Evolutionary conservation across 2,888 invertebrate genomes (phyloP).

Genomic region (Drosophila falleni): DNA sequence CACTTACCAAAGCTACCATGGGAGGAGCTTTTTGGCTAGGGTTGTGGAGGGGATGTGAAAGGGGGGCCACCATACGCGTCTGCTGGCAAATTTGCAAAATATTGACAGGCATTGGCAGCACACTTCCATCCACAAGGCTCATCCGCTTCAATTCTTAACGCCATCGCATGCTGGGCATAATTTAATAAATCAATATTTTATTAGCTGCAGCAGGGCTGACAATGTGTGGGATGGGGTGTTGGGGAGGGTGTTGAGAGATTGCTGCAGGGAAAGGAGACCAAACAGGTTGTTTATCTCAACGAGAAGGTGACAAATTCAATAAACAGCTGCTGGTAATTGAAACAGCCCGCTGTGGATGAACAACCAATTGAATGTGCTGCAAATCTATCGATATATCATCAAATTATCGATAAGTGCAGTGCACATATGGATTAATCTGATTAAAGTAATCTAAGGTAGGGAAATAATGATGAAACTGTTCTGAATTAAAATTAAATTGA

Average conservation of each 20-base stretch:
- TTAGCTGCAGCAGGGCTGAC: conserved; percentile 58
- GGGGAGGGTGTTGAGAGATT: not conserved
- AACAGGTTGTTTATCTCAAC: conserved; percentile 45
- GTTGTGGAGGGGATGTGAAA: not conserved
- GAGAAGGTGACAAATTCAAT: conserved; percentile 47
- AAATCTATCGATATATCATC: not conserved
- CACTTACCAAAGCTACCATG: conserved; percentile 70
- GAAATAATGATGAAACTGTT: too few species aligned
- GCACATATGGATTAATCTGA: too few species aligned
- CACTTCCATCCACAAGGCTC: not conserved
- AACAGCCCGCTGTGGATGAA: not conserved
- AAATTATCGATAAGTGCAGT: not conserved
- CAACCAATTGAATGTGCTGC: not conserved
- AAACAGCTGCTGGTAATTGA: conserved; percentile 37
- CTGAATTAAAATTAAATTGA: too few species aligned
- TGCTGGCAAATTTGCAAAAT: conserved; percentile 73
- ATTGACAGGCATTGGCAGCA: conserved; percentile 64
- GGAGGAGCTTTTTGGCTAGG: conserved; percentile 27
- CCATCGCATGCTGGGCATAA: conserved; percentile 54
- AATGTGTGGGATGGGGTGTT: not conserved
- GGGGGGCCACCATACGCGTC: conserved; percentile 15
- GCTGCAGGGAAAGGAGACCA: conserved; percentile 2
- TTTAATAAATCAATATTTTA: conserved; percentile 80
- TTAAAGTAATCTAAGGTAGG: too few species aligned
- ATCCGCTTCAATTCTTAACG: not conserved